phyloP scores from a whole-genome alignment of 1,140 invertebrate genomes.

The Batillaria attramentaria region DNA sequence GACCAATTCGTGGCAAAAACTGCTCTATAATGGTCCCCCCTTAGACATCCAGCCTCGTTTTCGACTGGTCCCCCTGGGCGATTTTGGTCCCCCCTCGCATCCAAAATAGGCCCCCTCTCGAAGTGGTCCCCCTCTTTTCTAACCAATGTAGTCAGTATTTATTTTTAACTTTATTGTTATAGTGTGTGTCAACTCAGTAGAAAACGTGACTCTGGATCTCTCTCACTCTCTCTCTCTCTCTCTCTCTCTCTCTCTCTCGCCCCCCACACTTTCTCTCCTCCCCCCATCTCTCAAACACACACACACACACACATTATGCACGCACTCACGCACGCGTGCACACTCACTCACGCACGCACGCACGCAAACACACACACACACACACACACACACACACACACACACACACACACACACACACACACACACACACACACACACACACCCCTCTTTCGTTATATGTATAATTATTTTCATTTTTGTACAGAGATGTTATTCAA shows the following conservation, averaged over 20 bases:
- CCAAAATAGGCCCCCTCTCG: too few relatives aligned
- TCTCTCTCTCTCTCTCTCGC: conserved; percentile 19
- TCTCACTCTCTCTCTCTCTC: conserved; percentile 9
- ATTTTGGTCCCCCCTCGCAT: too few relatives aligned
- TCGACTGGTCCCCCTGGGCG: too few relatives aligned
- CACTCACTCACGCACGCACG: background rate
- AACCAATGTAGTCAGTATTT: background rate
- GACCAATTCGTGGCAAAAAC: too few relatives aligned
- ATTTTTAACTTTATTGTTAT: background rate
- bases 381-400: conserved; percentile 1
- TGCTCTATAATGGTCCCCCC: too few relatives aligned
- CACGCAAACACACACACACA: background rate
- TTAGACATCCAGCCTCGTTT: too few relatives aligned
- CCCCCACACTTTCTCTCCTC: conserved; percentile 6
- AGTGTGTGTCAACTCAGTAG: too few relatives aligned
- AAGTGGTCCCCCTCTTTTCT: too few relatives aligned
- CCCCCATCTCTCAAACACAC: background rate
- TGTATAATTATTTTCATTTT: too few relatives aligned
- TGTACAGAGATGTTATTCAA: too few relatives aligned
- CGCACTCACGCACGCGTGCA: background rate
- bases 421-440: conserved; percentile 10
- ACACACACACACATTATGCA: background rate
- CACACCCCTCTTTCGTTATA: background rate
- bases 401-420: conserved; percentile 15
- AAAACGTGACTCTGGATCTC: background rate